Evolutionary conservation across 2,113 vertebrate genomes (phyloP), one percentile per base, ranked within the genome.

Genomic region (Struthidea cinerea): DNA sequence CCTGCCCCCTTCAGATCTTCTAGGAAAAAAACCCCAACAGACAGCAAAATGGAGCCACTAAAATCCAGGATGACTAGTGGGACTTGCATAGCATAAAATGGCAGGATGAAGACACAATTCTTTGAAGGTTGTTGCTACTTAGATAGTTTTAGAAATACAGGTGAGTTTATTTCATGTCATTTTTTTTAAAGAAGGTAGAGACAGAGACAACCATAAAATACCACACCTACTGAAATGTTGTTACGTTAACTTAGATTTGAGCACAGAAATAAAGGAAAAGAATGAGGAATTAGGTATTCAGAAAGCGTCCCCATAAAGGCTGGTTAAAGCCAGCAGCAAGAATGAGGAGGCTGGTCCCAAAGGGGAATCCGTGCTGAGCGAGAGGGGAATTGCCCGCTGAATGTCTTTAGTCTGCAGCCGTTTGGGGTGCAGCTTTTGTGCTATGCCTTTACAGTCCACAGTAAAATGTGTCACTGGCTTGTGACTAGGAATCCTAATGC

Each of bases 401-500:
- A 55, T 44, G 22, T 47, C 17, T 33, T 92, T 81, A 56, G 12
- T 74, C 39, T 68, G 60, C 49, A 80, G 59, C 50, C 10, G 0
- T 78, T 92, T 84, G 30, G 41, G 89, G 73, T 68, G 49, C 76
- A 74, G 71, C 50, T 75, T 93, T 87, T 92, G 68, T 92, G 30
- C 56, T n/a, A 1, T 27, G 64, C 46, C 91, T 87, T 89, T 92
- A 81, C 32, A 68, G 56, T 68, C 65, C 69, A 52, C 71, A 61
- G 83, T 90, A 74, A 96, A 90, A 92, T 81, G 70, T 79, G 52
- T 37, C 32, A 20, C 33, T 41, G 53, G 41, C 32, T 91, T 90
- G 84, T 94, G 94, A 75, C 87, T 78, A 27, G 41, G 64, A 84
- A 93, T 94, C 68, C 68, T 92, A 84, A 82, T 89, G 44, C 22